Base-by-base conservation (phyloP, 2,797 vertebrate species). In the Podarcis siculus region DNA sequence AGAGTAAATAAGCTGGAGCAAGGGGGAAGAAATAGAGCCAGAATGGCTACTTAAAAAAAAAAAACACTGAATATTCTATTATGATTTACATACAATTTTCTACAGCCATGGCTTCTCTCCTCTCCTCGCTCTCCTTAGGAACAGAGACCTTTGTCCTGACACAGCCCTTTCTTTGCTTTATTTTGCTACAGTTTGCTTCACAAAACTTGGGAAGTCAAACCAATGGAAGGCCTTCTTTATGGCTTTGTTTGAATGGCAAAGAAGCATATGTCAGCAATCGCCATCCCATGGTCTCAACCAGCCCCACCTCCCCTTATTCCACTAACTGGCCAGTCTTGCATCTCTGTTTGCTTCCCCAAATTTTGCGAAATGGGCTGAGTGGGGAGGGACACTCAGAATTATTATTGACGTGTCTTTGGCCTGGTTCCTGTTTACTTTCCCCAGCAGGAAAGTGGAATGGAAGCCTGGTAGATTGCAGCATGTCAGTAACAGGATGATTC, bases 111-210 rank as follows among this genome's bases (percentile, higher is more conserved):
- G 55, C 19, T 39, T 73, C 30, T 45, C 55, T 8, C 15, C 66
- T 90, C 55, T 8, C 15, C 61, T 90, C 49, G 15, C 76, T 37
- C 49, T 55, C 49, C 80, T 19, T 78, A 49, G n/a, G 1, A 49
- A 49, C 17, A 83, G 25, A 30, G 30, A 79, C n/a, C 42, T 66
- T 0, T 0, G 3, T 37, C 6, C 71, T 72, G n/a, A 23, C 71
- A 15, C n/a, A 39, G 77, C 69, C 25, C 75, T 88, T 66, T 79
- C 67, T 69, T 76, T 49, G 39, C 58, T 71, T 64, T 1, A 19
- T 58, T 76, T 91, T 49, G 3, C 21, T 6, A 67, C 27, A 84
- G 30, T 72, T 27, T 35, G 23, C 35, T 39, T 35, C 12, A 64
- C 27, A 64, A 37, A 76, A 85, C 42, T 25, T 85, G 58, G 37